Conservation (phyloP, 2,888 invertebrate genomes). For the Venustoraphidia nigricollis region DNA sequence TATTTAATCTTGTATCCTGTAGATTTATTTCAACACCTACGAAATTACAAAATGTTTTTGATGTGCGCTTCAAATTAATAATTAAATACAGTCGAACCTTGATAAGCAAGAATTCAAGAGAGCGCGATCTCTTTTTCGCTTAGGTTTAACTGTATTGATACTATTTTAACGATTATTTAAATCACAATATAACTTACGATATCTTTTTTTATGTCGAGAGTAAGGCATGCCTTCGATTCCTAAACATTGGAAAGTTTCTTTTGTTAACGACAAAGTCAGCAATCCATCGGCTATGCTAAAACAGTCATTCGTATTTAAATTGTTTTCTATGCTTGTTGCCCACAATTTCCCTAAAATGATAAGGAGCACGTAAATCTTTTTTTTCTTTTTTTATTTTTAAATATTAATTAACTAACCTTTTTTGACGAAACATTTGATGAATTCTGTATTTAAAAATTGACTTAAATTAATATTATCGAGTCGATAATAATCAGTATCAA, state of each 20-base stretch:
- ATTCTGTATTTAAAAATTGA: conserved; percentile 31
- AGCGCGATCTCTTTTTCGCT: no score
- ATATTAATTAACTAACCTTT: conserved; percentile 27
- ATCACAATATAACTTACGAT: conserved; percentile 28
- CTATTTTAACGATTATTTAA: not conserved
- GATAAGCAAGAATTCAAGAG: no score
- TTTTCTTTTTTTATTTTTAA: no score
- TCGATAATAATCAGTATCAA: conserved; percentile 36
- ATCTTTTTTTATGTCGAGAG: conserved; percentile 27
- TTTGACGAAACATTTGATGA: conserved; percentile 37
- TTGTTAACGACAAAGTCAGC: conserved; percentile 32
- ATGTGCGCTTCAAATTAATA: no score
- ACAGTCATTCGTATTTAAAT: conserved; percentile 35
- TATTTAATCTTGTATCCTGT: conserved; percentile 28
- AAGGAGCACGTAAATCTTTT: no score
- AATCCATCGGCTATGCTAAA: conserved; percentile 31
- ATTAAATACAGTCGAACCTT: not conserved
- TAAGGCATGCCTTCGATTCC: conserved; percentile 34
- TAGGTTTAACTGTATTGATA: no score
- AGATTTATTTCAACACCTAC: conserved; percentile 36
- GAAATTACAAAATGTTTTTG: conserved; percentile 9
- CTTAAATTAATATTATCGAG: conserved; percentile 26
- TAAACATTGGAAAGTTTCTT: conserved; percentile 33
- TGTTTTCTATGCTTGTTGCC: conserved; percentile 29
- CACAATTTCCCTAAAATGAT: conserved; percentile 27